Base-by-base conservation (phyloP, 2,888 invertebrate species). In the Noctua janthina region DNA sequence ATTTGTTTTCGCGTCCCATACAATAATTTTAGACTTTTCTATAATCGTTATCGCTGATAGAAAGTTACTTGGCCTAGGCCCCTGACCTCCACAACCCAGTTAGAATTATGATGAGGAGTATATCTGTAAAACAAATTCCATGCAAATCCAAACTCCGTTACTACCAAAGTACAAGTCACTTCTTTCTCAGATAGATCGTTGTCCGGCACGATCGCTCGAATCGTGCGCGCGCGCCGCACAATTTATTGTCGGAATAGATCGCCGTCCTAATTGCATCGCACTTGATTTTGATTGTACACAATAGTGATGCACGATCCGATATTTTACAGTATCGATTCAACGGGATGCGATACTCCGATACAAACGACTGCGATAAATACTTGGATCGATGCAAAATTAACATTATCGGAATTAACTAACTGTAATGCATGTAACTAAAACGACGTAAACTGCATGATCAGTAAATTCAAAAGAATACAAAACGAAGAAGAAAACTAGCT, bases 201-300 rank as follows among this genome's bases (percentile, higher is more conserved):
- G 78, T 83, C 67, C 74, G 46, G 80, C 88, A 91, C 88, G 91
- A 90, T 90, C 87, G 74, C 73, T 17, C 13, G 79, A 85, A 79
- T 90, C 91, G 91, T 91, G 91, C 84, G 82, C 90, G 75, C 67
- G 82, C 84, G 70, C 74, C 74, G 73, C 54, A 81, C 87, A 83
- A 88, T 89, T 89, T 89, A 89, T 85, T 88, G 83, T 81, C 49
- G 51, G 82, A 77, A 87, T 81, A 83, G 87, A 89, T 87, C 83
- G 81, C 83, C 71, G 79, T 78, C 86, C 88, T 89, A 88, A 88
- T 88, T 89, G 82, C 79, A 81, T 84, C 79, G 88, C 86, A 89
- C 89, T 89, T 79, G 86, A 75, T 73, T 81, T 79, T 88, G 87
- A 88, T 88, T 86, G 81, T 88, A 75, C 68, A 46, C 15, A n/a